These are phyloP conservation scores for Chroicocephalus ridibundus DNA, from an alignment of 2,113 vertebrate species.

Conservation along the genomic window DNA sequence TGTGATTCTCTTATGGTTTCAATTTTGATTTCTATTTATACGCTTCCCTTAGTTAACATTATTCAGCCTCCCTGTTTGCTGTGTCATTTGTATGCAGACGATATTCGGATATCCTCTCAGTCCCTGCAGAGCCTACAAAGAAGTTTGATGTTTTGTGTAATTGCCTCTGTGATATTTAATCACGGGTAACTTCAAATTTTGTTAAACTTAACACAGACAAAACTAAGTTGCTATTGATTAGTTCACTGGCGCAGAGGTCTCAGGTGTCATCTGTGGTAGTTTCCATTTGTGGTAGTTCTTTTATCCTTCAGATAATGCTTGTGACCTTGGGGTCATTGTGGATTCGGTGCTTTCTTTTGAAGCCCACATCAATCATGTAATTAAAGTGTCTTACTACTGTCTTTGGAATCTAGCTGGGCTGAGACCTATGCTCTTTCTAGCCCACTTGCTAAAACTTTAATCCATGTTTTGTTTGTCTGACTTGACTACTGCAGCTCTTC, in stretches of 20 bases:
- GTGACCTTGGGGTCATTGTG: constrained; percentile 59
- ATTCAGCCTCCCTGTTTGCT: constrained; percentile 23
- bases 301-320: constrained; percentile 71
- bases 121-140: constrained; percentile 37
- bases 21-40: constrained; percentile 36
- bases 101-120: constrained; percentile 1
- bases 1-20: constrained; percentile 17
- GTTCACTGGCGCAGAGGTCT: constrained; percentile 50
- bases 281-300: constrained; percentile 71
- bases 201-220: constrained; percentile 67
- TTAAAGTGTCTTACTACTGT: constrained; percentile 69
- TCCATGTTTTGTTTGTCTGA: constrained; percentile 24
- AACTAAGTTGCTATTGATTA: constrained; percentile 68
- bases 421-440: constrained; percentile 63
- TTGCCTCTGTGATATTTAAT: constrained; percentile 68
- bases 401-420: constrained; percentile 67
- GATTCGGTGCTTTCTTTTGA: constrained; percentile 69
- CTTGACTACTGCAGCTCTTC: constrained; percentile 3
- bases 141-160: constrained; percentile 65
- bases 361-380: constrained; percentile 69
- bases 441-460: constrained; percentile 63
- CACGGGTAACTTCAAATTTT: constrained; percentile 63
- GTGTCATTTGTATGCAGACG: constrained; percentile 32
- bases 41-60: neutral
- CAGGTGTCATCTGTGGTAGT: constrained; percentile 67